phyloP scores from a whole-genome alignment of 2,888 invertebrate genomes.

The Zhengitettix transpicula region DNA sequence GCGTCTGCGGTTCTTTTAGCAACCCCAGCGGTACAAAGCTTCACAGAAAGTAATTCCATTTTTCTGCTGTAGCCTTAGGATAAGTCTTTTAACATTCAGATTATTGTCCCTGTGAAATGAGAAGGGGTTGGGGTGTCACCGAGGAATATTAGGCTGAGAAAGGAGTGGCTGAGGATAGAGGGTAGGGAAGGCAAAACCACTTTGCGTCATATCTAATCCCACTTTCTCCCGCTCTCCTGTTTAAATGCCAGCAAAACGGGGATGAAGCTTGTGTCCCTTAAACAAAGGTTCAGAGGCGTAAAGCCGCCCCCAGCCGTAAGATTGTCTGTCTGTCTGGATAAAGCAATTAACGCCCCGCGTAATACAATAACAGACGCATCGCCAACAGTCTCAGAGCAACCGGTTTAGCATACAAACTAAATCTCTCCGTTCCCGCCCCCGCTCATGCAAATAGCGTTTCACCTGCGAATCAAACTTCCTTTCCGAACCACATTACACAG shows the following conservation, averaged over 20 bases:
- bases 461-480: neutral
- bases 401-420: neutral
- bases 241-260: too few relatives aligned
- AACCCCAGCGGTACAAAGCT: neutral
- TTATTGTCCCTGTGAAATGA: slow-evolving; percentile 25
- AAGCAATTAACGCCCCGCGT: neutral
- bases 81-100: slow-evolving; percentile 26
- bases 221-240: neutral
- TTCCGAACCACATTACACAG: too few relatives aligned
- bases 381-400: neutral
- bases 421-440: neutral
- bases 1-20: too few relatives aligned
- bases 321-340: neutral
- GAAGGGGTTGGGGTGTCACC: slow-evolving; percentile 12
- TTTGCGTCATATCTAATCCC: neutral
- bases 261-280: neutral
- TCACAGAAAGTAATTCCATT: slow-evolving; percentile 9
- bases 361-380: neutral
- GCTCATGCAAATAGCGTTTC: neutral
- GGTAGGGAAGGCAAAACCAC: neutral
- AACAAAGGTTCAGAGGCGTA: neutral
- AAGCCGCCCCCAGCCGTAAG: neutral
- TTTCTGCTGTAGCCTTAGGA: slow-evolving; percentile 17
- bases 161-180: too few relatives aligned
- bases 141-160: neutral